Base-by-base conservation (phyloP, 2,113 vertebrate genomes). In the Oostethus manadensis region DNA sequence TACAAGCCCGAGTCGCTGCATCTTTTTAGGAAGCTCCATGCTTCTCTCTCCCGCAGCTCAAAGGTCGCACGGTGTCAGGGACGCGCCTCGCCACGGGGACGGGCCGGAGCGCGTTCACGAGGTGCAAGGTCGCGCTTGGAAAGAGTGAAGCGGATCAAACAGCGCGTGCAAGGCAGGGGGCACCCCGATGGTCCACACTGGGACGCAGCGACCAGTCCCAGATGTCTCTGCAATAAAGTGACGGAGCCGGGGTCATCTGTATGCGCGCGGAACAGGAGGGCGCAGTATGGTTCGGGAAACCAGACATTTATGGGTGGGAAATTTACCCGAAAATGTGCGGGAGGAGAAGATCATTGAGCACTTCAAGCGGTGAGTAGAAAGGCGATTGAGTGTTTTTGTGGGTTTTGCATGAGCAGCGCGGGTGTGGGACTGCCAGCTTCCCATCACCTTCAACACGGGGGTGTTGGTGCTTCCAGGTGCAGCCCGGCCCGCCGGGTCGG, bases 231-330 rank as follows among this genome's bases (percentile, higher is more conserved):
- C 84, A 50, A 62, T 73, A 74, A 78, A 84, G 83, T 80, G 86
- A 87, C 77, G 74, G 64, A 76, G 80, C 66, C 80, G 86, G 85
- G 88, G 79, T 77, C 68, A 88, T 84, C 86, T 89, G 89, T 81
- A 90, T 91, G 91, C 80, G 83, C 81, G 89, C 88, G 87, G 77
- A 82, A 82, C 85, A 88, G 80, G 78, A 84, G 77, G 71, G 63
- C 90, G 83, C 93, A 98, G 92, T 92, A 98, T 98, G 96, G 95
- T 97, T 86, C 96, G 96, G 91, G 96, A 98, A 94, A 98, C 96
- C 92, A 95, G 96, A 92, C 96, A 98, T 89, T 91, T 98, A 92
- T 98, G 96, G 96, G 96, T 98, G 93, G 96, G 96, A 92, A 98
- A 98, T 93, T 91, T 98, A 89, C 96, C 96, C 88, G 96, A 98